Evolutionary conservation across 2,113 vertebrate species (phyloP).

Genomic region (Machaerirhynchus nigripectus): DNA sequence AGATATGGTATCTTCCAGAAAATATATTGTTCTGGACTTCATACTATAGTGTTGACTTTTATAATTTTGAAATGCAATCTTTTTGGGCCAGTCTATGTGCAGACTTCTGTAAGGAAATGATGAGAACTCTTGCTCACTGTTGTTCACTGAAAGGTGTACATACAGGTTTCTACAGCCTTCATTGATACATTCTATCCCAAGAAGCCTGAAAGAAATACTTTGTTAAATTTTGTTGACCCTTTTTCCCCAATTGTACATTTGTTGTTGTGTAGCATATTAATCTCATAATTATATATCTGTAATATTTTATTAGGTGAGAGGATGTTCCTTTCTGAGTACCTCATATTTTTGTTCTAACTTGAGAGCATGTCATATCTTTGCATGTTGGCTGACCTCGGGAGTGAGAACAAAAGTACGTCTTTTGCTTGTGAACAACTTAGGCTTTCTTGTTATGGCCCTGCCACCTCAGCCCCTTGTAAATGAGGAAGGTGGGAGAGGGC

Average conservation of each 20-base stretch:
- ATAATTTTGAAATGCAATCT: background rate
- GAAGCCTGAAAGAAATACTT: background rate
- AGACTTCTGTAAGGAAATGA: background rate
- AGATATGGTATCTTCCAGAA: background rate
- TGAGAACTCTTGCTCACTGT: background rate
- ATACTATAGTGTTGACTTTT: background rate
- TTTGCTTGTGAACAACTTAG: background rate
- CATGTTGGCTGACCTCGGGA: background rate
- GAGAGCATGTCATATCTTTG: background rate
- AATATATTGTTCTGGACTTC: background rate
- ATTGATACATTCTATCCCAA: rapidly evolving
- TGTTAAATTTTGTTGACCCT: background rate
- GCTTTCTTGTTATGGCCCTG: background rate
- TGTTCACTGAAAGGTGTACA: background rate
- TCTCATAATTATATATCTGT: background rate
- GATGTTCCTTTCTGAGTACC: background rate
- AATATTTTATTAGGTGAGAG: background rate
- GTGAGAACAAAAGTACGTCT: background rate
- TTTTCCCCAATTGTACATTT: background rate
- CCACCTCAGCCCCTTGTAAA: background rate
- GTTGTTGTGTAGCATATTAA: background rate
- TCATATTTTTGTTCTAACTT: background rate
- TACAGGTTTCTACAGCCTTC: background rate
- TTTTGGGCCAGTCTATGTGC: background rate
- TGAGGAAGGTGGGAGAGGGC: background rate